phyloP scores from a whole-genome alignment of 1,140 invertebrate genomes.

The Drosophila kikkawai region DNA sequence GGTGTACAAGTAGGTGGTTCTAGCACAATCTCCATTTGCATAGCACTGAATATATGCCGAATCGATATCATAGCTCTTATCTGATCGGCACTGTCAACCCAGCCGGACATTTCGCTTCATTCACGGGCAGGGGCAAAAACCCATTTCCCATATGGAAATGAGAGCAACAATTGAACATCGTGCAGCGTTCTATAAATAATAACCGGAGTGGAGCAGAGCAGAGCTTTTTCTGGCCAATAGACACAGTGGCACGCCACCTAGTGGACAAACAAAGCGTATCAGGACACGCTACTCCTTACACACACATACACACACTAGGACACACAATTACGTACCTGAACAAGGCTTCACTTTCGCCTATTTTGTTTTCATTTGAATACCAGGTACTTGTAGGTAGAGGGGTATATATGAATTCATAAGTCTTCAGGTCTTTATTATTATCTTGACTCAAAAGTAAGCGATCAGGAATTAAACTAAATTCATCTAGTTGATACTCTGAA shows the following conservation, averaged over 20 bases:
- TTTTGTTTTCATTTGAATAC: slow-evolving; percentile 40
- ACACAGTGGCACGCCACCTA: slow-evolving; percentile 57
- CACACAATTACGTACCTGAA: background rate
- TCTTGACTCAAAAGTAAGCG: background rate
- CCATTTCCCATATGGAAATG: slow-evolving; percentile 40
- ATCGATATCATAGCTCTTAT: slow-evolving; percentile 38
- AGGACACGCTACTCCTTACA: slow-evolving; percentile 62
- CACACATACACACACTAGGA: slow-evolving; percentile 12
- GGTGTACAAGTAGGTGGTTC: slow-evolving; percentile 19
- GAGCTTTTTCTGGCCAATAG: slow-evolving; percentile 32
- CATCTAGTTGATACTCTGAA: too few species aligned
- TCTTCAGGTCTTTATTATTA: background rate
- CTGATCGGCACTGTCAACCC: slow-evolving; percentile 46
- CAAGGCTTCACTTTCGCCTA: slow-evolving; percentile 32
- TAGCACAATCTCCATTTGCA: slow-evolving; percentile 29
- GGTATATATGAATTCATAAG: slow-evolving; percentile 5
- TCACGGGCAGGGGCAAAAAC: slow-evolving; percentile 41
- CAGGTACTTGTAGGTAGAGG: background rate
- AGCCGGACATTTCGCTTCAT: slow-evolving; percentile 38
- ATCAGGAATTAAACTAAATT: too few species aligned
- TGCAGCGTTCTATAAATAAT: slow-evolving; percentile 49
- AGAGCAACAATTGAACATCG: slow-evolving; percentile 50
- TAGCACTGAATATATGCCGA: slow-evolving; percentile 21
- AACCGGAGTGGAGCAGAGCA: slow-evolving; percentile 17
- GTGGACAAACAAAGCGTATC: slow-evolving; percentile 50